Base-by-base conservation (phyloP, 1,140 invertebrate genomes). In the Lethrus apterus region DNA sequence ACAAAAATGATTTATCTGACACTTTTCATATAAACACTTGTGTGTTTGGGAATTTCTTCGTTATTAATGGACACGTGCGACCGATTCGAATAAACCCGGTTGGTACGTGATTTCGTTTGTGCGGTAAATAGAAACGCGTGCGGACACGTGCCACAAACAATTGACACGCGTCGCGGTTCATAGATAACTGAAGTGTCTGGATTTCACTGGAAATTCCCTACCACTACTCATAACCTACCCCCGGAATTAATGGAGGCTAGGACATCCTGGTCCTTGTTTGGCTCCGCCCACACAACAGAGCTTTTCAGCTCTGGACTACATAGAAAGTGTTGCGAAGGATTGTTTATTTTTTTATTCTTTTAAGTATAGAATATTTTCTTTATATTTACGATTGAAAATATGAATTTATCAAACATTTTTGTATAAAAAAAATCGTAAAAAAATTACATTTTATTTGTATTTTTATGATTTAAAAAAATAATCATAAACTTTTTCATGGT, bases 131-230 rank as follows among this genome's bases (percentile, higher is more conserved):
- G 33, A 44, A 26, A 43, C 42, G 42, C 40, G 48, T 50, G 40
- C 11, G 3, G 42, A 23, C 47, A 50, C 48, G 48, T 50, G 48
- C 36, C 34, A 11, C 13, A 30, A 38, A 38, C 35, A 38, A 38
- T 50, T 36, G 41, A 50, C 35, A 44, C 41, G 42, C 32, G 48
- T 36, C 48, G 40, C 48, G 48, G 41, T 40, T 50, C 42, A 30
- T 29, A 18, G 32, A 38, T 31, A 38, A 50, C 41, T 50, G 42
- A 50, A 29, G 9, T 43, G 24, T 41, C 48, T 34, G 48, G 48
- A 50, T 50, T 50, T 50, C 44, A 18, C 35, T 21, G 18, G 35
- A 38, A 11, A 44, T 20, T 14, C 33, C 30, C 26, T 44, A 41
- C 17, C 33, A 19, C 30, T 23, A 32, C 15, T 33, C 29, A 34